phyloP scores from a whole-genome alignment of 2,888 invertebrate species.

The Catocala fraxini region DNA sequence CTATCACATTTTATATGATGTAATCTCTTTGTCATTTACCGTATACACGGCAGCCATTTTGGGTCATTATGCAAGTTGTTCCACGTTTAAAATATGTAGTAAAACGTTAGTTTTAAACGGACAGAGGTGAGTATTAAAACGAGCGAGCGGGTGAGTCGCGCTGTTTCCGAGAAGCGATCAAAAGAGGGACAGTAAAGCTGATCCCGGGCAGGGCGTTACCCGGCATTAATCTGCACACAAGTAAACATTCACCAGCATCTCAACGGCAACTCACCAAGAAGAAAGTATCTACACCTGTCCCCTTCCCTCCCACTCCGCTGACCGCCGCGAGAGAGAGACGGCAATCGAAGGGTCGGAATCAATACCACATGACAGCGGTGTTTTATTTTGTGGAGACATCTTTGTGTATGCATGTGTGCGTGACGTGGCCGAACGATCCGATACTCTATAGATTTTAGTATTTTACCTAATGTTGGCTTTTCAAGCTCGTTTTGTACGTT shows the following conservation, averaged over 20 bases:
- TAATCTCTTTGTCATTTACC: too few species aligned
- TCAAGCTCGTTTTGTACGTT: too few species aligned
- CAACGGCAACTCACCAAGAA: conserved; percentile 60
- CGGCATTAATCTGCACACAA: conserved; percentile 72
- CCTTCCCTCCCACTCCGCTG: conserved; percentile 50
- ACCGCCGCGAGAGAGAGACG: conserved; percentile 62
- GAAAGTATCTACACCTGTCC: conserved; percentile 63
- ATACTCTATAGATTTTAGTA: conserved; percentile 23
- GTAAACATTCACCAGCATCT: conserved; percentile 67
- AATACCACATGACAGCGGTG: conserved; percentile 81
- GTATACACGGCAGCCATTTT: too few species aligned
- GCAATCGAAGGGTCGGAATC: conserved; percentile 75
- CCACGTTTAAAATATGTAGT: too few species aligned
- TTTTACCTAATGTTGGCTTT: conserved; percentile 7
- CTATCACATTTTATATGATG: too few species aligned
- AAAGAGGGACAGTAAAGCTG: conserved; percentile 45
- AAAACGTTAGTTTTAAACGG: too few species aligned
- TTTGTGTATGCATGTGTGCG: conserved; percentile 57
- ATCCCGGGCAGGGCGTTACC: conserved; percentile 68
- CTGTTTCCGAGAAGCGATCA: conserved; percentile 46
- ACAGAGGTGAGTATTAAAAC: background rate
- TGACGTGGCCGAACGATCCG: conserved; percentile 33
- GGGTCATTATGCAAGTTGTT: too few species aligned
- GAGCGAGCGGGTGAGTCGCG: too few species aligned
- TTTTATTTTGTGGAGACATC: conserved; percentile 83